Percentiles rank a stretch among this genome's conserved stretches.
phyloP scores from a whole-genome alignment of 2,888 invertebrate species.

The Caenorhabditis auriculariae region DNA sequence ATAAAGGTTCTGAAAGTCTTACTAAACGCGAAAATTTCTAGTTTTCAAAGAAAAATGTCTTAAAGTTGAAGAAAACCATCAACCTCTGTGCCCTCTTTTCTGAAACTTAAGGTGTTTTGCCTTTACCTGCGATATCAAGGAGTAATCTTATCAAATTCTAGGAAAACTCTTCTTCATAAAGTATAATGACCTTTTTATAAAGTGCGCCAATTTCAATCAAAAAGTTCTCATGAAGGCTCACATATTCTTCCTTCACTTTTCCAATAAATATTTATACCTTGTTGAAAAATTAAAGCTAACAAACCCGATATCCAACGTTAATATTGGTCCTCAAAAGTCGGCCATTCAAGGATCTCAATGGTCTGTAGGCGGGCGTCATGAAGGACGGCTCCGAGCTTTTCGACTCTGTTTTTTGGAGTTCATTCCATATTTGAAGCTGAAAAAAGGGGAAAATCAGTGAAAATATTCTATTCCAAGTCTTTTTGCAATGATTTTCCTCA shows the following conservation, averaged over 20 bases:
- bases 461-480: not conserved
- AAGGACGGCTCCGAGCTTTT: constrained; percentile 48
- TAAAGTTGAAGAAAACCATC: too few species aligned
- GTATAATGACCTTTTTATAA: too few species aligned
- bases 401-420: constrained; percentile 56
- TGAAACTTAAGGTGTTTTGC: too few species aligned
- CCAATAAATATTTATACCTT: not conserved
- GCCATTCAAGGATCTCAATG: constrained; percentile 87
- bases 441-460: constrained; percentile 18
- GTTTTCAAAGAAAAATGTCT: too few species aligned
- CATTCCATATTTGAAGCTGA: constrained; percentile 60
- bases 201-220: too few species aligned
- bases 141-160: too few species aligned
- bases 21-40: too few species aligned
- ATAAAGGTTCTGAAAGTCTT: too few species aligned
- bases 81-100: too few species aligned
- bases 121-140: too few species aligned
- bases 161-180: too few species aligned
- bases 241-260: not conserved
- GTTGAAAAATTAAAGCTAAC: not conserved
- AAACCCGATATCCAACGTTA: constrained; percentile 72
- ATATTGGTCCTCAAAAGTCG: constrained; percentile 93
- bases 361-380: constrained; percentile 79
- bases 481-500: constrained; percentile 65
- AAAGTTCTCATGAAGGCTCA: too few species aligned